Evolutionary conservation across 2,888 invertebrate genomes (phyloP).

Genomic region (Euplagia quadripunctaria): DNA sequence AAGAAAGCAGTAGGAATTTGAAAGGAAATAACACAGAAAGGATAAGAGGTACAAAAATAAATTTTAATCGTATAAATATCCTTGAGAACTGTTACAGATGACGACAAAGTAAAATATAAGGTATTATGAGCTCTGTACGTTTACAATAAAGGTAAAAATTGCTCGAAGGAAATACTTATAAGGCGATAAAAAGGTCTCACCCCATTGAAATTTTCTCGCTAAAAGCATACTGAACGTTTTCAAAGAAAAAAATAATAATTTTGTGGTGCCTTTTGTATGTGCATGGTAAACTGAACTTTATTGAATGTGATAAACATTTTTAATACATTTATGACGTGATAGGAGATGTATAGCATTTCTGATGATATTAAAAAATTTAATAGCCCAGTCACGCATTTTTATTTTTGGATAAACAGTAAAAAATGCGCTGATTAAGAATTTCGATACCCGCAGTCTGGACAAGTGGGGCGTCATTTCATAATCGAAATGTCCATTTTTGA

Average conservation of each 20-base stretch:
- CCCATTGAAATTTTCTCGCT: conserved; percentile 10
- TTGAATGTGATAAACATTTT: too few species aligned
- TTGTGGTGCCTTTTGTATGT: neutral
- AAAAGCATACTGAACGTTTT: conserved; percentile 8
- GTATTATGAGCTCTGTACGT: conserved; percentile 6
- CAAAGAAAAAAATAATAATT: neutral
- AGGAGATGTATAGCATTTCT: too few species aligned
- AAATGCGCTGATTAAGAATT: too few species aligned
- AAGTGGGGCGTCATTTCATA: too few species aligned
- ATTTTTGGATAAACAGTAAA: too few species aligned
- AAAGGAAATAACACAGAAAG: neutral
- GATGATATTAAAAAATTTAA: too few species aligned
- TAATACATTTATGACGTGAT: too few species aligned
- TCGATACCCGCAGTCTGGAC: too few species aligned
- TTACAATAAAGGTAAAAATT: neutral
- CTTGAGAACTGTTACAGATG: conserved; percentile 21
- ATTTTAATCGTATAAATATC: conserved; percentile 8
- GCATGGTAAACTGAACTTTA: neutral
- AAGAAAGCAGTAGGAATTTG: neutral
- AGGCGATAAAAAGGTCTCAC: conserved; percentile 2
- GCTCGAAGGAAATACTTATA: neutral
- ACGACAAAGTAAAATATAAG: neutral
- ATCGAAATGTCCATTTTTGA: too few species aligned
- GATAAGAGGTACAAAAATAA: conserved; percentile 9
- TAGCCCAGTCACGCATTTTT: too few species aligned